Conservation (phyloP, 1,140 invertebrate genomes). For the Zaprionus taronus region DNA sequence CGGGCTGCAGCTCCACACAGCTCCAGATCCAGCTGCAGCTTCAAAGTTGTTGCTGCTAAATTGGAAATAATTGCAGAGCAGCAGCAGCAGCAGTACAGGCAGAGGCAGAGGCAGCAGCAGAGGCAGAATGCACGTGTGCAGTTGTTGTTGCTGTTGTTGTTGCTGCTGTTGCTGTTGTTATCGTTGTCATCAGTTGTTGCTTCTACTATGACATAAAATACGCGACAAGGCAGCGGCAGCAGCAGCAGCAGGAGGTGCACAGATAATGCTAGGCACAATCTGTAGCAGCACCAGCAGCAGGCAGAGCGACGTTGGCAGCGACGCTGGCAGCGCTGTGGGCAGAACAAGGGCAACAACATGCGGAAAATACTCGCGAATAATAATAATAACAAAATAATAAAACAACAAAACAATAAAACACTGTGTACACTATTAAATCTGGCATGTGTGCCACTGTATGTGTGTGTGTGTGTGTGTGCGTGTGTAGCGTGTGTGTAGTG, state of each 20-base stretch:
- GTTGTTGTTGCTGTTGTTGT: slow-evolving; percentile 40
- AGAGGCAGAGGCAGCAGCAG: slow-evolving; percentile 5
- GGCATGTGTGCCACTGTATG: neutral
- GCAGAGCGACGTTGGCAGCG: slow-evolving; percentile 7
- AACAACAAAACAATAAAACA: slow-evolving; percentile 24
- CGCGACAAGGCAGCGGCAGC: slow-evolving; percentile 14
- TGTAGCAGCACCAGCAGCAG: slow-evolving; percentile 1
- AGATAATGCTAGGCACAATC: slow-evolving; percentile 32
- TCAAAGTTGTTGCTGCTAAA: slow-evolving; percentile 75
- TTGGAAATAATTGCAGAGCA: slow-evolving; percentile 78
- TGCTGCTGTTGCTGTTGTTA: slow-evolving; percentile 56
- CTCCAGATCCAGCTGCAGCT: slow-evolving; percentile 28
- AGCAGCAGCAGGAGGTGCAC: slow-evolving; percentile 6
- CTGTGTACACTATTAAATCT: neutral
- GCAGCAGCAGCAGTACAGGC: slow-evolving; percentile 29
- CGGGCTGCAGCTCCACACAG: neutral
- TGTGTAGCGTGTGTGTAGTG: neutral
- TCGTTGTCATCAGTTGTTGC: slow-evolving; percentile 71
- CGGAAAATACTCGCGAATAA: slow-evolving; percentile 60
- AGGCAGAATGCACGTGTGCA: slow-evolving; percentile 77
- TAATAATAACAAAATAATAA: slow-evolving; percentile 75
- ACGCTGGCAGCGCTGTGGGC: slow-evolving; percentile 2
- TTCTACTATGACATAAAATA: slow-evolving; percentile 73
- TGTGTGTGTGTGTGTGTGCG: neutral
- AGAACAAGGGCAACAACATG: slow-evolving; percentile 44